Evolutionary conservation across 2,113 vertebrate genomes (phyloP).

Genomic region (Microcebus murinus): DNA sequence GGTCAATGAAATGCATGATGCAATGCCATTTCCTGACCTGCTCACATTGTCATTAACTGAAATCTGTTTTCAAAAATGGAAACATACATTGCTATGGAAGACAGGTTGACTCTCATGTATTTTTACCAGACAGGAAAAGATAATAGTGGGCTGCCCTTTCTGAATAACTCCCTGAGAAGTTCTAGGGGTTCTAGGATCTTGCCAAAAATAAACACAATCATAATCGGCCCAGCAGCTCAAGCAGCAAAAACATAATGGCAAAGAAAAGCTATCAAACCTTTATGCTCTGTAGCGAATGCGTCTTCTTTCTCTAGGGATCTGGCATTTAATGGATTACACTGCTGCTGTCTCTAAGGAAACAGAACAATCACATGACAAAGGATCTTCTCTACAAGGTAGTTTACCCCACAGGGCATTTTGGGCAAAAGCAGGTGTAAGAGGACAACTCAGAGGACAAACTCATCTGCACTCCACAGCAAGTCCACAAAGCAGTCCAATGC

Average conservation of each 20-base stretch:
- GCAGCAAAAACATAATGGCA: constrained; percentile 29
- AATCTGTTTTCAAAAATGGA: not conserved
- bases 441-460: not conserved
- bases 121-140: not conserved
- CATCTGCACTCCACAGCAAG: not conserved
- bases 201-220: not conserved
- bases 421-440: not conserved
- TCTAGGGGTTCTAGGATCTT: not conserved
- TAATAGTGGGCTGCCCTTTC: not conserved
- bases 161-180: not conserved
- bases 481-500: not conserved
- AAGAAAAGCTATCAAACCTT: constrained; percentile 83
- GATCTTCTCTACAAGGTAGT: constrained; percentile 64
- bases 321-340: constrained; percentile 86
- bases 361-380: constrained; percentile 84
- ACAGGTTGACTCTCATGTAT: not conserved
- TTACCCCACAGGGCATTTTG: not conserved
- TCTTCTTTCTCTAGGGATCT: constrained; percentile 81
- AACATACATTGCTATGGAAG: not conserved
- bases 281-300: constrained; percentile 72
- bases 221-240: not conserved
- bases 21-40: not conserved
- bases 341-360: constrained; percentile 92
- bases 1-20: rapidly evolving
- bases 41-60: not conserved